A percentile compares a stretch with the other conserved stretches of the same genome.
Conservation (phyloP, 2,797 vertebrate genomes). For the Gallinago solitaria region DNA sequence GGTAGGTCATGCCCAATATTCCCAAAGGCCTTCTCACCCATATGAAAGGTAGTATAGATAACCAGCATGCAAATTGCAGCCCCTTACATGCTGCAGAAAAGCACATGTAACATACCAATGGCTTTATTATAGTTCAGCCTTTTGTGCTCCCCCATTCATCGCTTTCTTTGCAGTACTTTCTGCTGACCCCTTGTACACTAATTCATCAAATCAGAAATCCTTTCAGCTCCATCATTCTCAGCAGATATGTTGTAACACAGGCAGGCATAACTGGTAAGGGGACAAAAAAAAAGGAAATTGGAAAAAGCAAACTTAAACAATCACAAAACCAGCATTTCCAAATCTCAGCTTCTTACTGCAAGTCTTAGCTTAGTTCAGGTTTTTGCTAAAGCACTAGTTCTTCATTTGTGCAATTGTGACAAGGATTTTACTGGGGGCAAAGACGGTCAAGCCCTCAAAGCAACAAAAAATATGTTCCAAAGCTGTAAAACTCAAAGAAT, state of each 20-base stretch:
- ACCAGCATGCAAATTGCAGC: not conserved
- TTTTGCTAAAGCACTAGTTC: not conserved
- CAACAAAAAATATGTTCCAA: not conserved
- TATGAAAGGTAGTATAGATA: not conserved
- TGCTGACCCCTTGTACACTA: not conserved
- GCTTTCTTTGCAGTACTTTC: not conserved
- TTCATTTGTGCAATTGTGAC: not conserved
- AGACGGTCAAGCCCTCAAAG: not conserved
- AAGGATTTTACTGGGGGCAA: not conserved
- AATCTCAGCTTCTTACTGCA: not conserved
- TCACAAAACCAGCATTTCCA: not conserved
- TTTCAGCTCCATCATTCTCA: not conserved
- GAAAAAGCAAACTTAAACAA: not conserved
- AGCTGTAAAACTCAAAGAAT: not conserved
- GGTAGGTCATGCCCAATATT: not conserved
- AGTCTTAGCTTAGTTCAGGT: not conserved
- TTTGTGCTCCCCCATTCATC: not conserved
- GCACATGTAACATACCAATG: not conserved
- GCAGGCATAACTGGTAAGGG: not conserved
- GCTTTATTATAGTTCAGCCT: not conserved
- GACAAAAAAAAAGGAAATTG: not conserved
- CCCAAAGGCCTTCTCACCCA: not conserved
- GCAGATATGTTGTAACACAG: not conserved
- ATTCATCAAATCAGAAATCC: not conserved
- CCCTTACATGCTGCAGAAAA: not conserved